Conservation (phyloP, 2,888 invertebrate species). For the Cheilosia variabilis region DNA sequence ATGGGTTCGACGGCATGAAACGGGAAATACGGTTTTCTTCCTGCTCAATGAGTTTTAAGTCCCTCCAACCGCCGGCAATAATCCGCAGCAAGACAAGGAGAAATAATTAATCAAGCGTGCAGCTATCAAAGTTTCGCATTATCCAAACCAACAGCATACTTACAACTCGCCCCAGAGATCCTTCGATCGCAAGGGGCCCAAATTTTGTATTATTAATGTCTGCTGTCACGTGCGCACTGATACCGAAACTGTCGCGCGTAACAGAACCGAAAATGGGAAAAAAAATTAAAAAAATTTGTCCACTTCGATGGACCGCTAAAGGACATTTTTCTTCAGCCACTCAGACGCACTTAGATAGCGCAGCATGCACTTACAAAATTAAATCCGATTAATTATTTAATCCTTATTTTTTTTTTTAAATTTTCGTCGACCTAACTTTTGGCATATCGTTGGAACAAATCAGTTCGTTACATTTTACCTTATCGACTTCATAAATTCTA, state of each 20-base stretch:
- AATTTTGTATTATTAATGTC: conserved; percentile 49
- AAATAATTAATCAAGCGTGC: conserved; percentile 14
- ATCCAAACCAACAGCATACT: conserved; percentile 5
- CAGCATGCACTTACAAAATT: conserved; percentile 51
- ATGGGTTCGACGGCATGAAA: too few species aligned
- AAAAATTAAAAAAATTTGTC: background rate
- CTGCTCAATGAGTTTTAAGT: background rate
- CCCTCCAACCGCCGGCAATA: background rate
- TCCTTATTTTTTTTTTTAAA: background rate
- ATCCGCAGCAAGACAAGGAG: background rate
- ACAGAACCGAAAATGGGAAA: background rate
- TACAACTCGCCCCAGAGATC: background rate
- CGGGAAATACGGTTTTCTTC: background rate
- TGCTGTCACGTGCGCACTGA: conserved; percentile 22
- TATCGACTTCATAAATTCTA: conserved; percentile 71
- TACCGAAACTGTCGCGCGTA: conserved; percentile 15
- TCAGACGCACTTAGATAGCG: conserved; percentile 56
- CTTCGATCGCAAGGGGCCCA: conserved; percentile 1
- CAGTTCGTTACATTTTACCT: conserved; percentile 72
- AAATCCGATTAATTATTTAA: conserved; percentile 63
- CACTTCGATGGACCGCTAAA: conserved; percentile 24
- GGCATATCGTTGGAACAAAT: conserved; percentile 31
- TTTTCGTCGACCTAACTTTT: conserved; percentile 25
- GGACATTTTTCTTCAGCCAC: conserved; percentile 62
- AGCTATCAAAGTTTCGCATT: conserved; percentile 2